These are phyloP conservation scores for Agrochola macilenta DNA, from an alignment of 2,888 invertebrate species.

Conservation along the genomic window DNA sequence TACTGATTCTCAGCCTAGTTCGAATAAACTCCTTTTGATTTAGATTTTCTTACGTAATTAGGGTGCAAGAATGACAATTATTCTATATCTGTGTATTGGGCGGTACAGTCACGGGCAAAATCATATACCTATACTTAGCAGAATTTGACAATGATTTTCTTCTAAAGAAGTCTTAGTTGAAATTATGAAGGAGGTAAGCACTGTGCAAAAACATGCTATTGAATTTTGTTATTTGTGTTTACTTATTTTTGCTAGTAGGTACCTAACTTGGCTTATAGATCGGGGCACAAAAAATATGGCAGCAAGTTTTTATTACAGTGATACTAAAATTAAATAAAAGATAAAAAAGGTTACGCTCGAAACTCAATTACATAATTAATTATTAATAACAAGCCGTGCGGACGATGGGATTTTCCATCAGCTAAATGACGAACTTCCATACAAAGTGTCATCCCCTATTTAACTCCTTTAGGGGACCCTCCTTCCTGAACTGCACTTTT, in stretches of 20 bases:
- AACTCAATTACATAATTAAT: neutral
- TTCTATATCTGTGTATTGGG: no score
- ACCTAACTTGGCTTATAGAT: neutral
- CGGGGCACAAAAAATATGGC: neutral
- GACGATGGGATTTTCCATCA: neutral
- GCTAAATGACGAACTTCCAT: neutral
- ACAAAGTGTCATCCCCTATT: neutral
- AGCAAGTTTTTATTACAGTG: neutral
- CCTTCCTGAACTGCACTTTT: neutral
- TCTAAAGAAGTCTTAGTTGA: no score
- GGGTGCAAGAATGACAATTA: no score
- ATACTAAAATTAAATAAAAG: neutral
- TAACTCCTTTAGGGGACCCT: no score
- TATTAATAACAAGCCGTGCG: neutral
- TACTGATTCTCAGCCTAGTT: no score
- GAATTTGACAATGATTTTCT: no score
- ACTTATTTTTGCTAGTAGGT: neutral
- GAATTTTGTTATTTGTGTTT: neutral
- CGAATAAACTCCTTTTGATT: no score
- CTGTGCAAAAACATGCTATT: neutral
- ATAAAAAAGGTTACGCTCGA: neutral
- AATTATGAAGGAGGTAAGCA: no score
- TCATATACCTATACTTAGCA: no score
- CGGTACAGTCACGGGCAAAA: no score
- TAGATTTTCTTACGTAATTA: no score